These are phyloP conservation scores for Homarus gammarus DNA, from an alignment of 2,888 invertebrate genomes.

Conservation along the genomic window DNA sequence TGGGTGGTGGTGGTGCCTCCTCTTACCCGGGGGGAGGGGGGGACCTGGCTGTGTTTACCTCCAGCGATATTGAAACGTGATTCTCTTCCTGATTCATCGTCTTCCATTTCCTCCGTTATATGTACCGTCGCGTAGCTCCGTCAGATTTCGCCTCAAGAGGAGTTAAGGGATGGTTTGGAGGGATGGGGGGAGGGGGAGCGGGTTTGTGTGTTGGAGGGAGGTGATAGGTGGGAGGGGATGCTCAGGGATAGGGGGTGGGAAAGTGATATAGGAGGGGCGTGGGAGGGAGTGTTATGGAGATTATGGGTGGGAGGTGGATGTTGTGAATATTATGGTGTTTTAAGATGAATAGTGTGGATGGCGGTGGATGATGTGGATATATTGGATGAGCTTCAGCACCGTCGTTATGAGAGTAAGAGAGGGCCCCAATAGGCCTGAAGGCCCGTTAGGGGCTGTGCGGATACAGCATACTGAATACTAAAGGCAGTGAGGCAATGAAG, in stretches of 20 bases:
- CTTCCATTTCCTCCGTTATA: neutral
- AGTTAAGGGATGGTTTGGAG: too few species aligned
- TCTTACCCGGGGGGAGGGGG: neutral
- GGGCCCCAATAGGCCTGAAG: too few species aligned
- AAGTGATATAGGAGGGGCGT: neutral
- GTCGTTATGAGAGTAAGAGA: too few species aligned
- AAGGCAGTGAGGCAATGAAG: too few species aligned
- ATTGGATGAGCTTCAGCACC: too few species aligned
- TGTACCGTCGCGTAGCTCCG: neutral
- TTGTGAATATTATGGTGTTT: too few species aligned
- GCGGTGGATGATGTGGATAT: too few species aligned
- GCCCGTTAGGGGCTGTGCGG: too few species aligned
- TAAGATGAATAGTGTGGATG: too few species aligned
- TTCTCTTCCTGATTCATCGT: neutral
- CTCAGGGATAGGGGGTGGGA: neutral
- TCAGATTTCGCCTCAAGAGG: neutral
- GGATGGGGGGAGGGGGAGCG: neutral
- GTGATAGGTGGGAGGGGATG: neutral
- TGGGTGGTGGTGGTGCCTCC: too few species aligned
- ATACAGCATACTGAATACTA: too few species aligned
- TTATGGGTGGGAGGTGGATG: too few species aligned
- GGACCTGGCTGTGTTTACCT: neutral
- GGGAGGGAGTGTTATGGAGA: neutral
- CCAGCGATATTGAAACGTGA: constrained; percentile 7
- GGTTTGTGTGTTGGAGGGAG: neutral